These are phyloP conservation scores for Cataglyphis albicans DNA, from an alignment of 2,888 invertebrate genomes.

Conservation along the genomic window DNA sequence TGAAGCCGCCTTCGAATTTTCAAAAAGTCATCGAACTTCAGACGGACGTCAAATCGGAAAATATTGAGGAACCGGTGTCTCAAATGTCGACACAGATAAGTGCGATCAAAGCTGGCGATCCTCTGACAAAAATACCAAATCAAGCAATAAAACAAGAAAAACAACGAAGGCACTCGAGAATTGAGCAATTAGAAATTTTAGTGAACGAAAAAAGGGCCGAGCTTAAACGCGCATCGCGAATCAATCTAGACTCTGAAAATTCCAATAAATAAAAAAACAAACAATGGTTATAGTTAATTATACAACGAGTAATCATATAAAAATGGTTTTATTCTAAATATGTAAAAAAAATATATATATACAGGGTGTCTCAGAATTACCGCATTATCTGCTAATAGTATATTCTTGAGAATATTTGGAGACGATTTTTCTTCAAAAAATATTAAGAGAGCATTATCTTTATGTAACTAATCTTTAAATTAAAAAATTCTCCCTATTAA, in stretches of 20 bases:
- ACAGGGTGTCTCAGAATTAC: too few species aligned
- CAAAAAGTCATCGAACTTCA: background rate
- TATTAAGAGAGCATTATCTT: too few species aligned
- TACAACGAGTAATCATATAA: too few species aligned
- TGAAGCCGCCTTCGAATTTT: slow-evolving; percentile 48
- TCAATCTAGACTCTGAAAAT: background rate
- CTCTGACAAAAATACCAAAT: background rate
- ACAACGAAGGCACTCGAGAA: slow-evolving; percentile 29
- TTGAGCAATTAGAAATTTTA: slow-evolving; percentile 54
- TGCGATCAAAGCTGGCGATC: background rate
- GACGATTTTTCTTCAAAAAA: too few species aligned
- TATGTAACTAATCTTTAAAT: too few species aligned
- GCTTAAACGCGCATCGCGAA: background rate
- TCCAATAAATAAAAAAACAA: background rate
- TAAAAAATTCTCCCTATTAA: too few species aligned
- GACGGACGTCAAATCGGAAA: slow-evolving; percentile 40
- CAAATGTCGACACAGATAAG: background rate
- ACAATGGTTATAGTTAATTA: too few species aligned
- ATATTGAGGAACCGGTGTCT: slow-evolving; percentile 7
- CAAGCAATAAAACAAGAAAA: background rate
- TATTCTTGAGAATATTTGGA: too few species aligned
- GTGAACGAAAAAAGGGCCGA: slow-evolving; percentile 5
- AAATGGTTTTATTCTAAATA: too few species aligned
- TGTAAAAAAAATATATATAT: too few species aligned
- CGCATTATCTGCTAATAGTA: too few species aligned